These are phyloP conservation scores for Anthrax anthrax DNA, from an alignment of 2,888 invertebrate genomes.

Conservation along the genomic window DNA sequence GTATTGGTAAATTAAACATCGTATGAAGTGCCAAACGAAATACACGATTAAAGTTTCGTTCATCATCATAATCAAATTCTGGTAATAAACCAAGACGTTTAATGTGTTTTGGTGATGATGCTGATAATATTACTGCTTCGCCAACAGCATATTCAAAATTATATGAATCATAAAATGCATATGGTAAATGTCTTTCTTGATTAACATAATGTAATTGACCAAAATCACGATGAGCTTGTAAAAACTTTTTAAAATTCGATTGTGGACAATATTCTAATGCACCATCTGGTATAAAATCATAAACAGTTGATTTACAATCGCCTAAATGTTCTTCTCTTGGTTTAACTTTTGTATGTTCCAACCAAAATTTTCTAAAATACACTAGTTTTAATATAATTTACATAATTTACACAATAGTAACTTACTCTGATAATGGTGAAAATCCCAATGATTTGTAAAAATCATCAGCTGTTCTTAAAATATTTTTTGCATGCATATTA, in stretches of 20 bases:
- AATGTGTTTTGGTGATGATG: slow-evolving; percentile 53
- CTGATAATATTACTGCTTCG: slow-evolving; percentile 37
- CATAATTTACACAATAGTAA: background rate
- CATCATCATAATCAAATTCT: slow-evolving; percentile 45
- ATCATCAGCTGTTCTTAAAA: background rate
- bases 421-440: background rate
- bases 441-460: slow-evolving; percentile 4
- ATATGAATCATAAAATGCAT: slow-evolving; percentile 3
- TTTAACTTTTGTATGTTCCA: slow-evolving; percentile 24
- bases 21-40: slow-evolving; percentile 45
- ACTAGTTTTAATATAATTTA: slow-evolving; percentile 14
- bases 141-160: slow-evolving; percentile 18
- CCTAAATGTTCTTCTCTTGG: slow-evolving; percentile 21
- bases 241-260: slow-evolving; percentile 30
- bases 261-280: slow-evolving; percentile 29
- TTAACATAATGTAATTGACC: slow-evolving; percentile 28
- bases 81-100: slow-evolving; percentile 47
- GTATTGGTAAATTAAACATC: slow-evolving; percentile 52
- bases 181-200: slow-evolving; percentile 23
- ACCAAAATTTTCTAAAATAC: background rate
- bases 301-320: slow-evolving; percentile 27
- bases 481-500: background rate
- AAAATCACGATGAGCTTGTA: slow-evolving; percentile 32
- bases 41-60: slow-evolving; percentile 48
- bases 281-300: slow-evolving; percentile 28